Evolutionary conservation across 2,797 vertebrate species (phyloP).

Genomic region (Meda fulgida): DNA sequence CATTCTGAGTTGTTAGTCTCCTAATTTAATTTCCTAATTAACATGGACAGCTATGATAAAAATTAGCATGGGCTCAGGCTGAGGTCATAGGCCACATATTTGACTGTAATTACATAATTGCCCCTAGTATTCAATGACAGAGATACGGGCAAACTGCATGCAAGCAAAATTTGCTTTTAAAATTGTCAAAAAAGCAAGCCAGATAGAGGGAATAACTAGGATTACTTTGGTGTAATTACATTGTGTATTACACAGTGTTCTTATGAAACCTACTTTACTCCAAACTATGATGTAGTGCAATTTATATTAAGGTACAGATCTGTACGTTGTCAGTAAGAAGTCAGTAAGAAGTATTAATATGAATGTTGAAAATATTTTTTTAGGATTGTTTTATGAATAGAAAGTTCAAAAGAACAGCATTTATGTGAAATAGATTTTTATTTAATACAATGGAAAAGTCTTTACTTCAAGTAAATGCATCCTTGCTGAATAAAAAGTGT

Average conservation of each 20-base stretch:
- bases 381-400: too few relatives aligned
- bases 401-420: too few relatives aligned
- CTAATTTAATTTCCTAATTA: slow-evolving; percentile 55
- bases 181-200: background rate
- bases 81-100: slow-evolving; percentile 35
- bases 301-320: background rate
- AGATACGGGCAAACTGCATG: slow-evolving; percentile 30
- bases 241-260: background rate
- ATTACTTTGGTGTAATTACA: slow-evolving; percentile 7
- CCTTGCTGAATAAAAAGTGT: background rate
- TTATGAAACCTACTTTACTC: background rate
- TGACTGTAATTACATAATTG: slow-evolving; percentile 58
- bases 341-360: too few relatives aligned
- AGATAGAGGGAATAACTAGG: background rate
- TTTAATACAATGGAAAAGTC: background rate
- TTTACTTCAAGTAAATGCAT: background rate
- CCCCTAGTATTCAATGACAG: slow-evolving; percentile 38
- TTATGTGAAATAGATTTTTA: too few relatives aligned
- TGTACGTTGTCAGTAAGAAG: too few relatives aligned
- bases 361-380: too few relatives aligned
- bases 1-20: slow-evolving; percentile 28
- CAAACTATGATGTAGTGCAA: background rate
- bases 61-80: slow-evolving; percentile 44
- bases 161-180: background rate
- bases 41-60: slow-evolving; percentile 52